Base-by-base conservation (phyloP, 1,140 invertebrate genomes). In the Fragariocoptes setiger region DNA sequence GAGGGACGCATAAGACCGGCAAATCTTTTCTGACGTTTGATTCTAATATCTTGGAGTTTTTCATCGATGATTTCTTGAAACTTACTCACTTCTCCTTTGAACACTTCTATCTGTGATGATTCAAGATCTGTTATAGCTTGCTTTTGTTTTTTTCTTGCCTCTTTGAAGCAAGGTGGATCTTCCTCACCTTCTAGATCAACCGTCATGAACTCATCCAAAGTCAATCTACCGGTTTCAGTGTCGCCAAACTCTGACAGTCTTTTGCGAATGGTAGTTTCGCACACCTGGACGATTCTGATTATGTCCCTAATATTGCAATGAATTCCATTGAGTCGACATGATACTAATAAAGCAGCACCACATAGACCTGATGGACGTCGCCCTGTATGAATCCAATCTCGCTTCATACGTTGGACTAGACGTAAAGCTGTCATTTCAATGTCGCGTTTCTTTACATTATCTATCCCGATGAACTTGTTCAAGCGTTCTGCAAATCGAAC, bases 131-230 rank as follows among this genome's bases (percentile, higher is more conserved):
- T 65, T 53, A 70, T 56, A 43, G 66, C 51, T 60, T 67, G 37
- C 46, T 73, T 72, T 53, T 83, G 76, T 51, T 78, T 78, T 54
- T 73, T 72, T 37, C 79, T 64, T 0, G 80, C 77, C 3, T 71
- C 72, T 60, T 77, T 85, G 53, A 85, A 95, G 0, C 78, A 74
- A 0, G 83, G 83, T 19, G 88, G 88, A 62, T 94, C 86, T 53
- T 85, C 77, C 52, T 90, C 83, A 50, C 88, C 79, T 54, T 92
- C 85, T 40, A 97, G 62, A 58, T 97, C 86, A 3, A 95, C 77
- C 1, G 70, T 76, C 71, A 90, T 79, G 54, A 99, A 99, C 61
- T 99, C 85, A 46, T 95, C 83, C 4, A 92, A 61, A 0, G 86
- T 92, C 18, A 97, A 59, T 40, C 64, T 63, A 52, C 75, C 75